phyloP scores from a whole-genome alignment of 2,113 vertebrate species.

The Notarius quadriscutis region DNA sequence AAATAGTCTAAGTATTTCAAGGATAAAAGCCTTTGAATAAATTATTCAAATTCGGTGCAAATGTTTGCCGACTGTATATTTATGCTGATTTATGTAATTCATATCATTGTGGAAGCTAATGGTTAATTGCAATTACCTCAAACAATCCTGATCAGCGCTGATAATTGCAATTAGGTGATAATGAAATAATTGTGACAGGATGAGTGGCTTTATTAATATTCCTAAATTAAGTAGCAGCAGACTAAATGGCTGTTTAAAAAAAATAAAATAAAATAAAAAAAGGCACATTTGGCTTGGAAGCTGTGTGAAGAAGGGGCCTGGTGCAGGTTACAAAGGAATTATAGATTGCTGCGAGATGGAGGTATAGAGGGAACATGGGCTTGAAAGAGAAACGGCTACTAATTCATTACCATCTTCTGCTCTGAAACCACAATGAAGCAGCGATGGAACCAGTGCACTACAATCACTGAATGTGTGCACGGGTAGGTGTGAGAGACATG shows the following conservation, averaged over 20 bases:
- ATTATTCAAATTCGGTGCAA: neutral
- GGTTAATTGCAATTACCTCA: neutral
- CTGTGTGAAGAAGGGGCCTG: neutral
- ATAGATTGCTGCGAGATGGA: neutral
- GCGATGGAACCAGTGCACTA: neutral
- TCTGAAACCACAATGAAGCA: constrained; percentile 6
- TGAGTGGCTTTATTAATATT: neutral
- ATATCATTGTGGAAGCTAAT: neutral
- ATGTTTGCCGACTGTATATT: neutral
- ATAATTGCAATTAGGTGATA: neutral
- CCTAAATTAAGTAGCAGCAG: neutral
- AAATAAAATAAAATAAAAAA: neutral
- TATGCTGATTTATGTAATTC: neutral
- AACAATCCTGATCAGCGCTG: neutral
- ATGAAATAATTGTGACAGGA: neutral
- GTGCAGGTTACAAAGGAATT: neutral
- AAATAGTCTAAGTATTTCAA: neutral
- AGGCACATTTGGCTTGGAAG: neutral
- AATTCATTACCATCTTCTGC: neutral
- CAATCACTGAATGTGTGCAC: neutral
- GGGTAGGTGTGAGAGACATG: neutral
- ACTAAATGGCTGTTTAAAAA: neutral
- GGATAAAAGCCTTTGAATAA: neutral
- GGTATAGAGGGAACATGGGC: neutral
- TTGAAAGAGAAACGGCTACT: neutral